These are phyloP conservation scores for Ochotona princeps DNA, from an alignment of 2,113 vertebrate genomes.

Conservation along the genomic window DNA sequence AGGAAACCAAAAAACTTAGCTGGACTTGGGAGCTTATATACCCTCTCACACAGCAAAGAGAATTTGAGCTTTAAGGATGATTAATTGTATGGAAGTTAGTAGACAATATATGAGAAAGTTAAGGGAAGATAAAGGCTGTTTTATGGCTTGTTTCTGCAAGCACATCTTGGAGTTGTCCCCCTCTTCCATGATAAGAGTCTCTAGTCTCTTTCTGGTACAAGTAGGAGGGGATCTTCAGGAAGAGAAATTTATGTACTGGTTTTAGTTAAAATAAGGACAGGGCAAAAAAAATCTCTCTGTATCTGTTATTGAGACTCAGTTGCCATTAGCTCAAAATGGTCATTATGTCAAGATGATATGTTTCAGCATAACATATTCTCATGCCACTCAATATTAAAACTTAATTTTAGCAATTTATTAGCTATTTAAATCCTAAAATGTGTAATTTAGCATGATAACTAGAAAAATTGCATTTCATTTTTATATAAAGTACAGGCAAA, in stretches of 20 bases:
- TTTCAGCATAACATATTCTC: neutral
- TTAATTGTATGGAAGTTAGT: neutral
- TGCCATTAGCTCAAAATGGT: neutral
- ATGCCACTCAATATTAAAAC: neutral
- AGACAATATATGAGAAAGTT: neutral
- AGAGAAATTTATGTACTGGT: neutral
- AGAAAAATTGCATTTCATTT: neutral
- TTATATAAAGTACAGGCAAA: neutral
- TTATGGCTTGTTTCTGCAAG: neutral
- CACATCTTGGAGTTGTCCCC: neutral
- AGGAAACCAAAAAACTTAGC: neutral
- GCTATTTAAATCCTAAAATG: neutral
- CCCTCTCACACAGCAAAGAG: neutral
- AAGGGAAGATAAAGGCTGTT: neutral
- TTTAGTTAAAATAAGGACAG: neutral
- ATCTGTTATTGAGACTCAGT: neutral
- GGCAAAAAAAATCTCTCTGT: neutral
- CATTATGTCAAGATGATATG: neutral
- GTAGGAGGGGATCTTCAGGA: neutral
- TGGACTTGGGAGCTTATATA: neutral
- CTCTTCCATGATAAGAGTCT: neutral
- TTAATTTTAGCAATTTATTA: neutral
- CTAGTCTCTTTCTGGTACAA: neutral
- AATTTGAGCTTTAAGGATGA: neutral
- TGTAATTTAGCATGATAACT: neutral